phyloP scores from a whole-genome alignment of 2,888 invertebrate genomes.

The Tinea pellionella region DNA sequence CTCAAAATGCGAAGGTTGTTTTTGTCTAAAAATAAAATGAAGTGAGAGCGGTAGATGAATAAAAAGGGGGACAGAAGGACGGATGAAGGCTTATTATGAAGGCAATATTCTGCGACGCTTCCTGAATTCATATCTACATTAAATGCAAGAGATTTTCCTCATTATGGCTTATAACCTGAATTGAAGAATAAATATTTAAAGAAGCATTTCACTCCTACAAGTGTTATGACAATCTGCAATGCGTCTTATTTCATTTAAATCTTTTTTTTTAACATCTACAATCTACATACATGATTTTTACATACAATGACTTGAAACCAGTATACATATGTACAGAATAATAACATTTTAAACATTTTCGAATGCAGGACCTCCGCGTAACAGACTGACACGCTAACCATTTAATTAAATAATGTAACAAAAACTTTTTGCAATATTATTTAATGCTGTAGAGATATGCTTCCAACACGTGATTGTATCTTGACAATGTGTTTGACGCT shows the following conservation, averaged over 20 bases:
- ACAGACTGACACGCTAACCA: no score
- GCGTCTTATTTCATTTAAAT: neutral
- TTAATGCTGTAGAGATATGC: neutral
- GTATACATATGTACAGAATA: no score
- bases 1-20: conserved; percentile 33
- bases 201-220: neutral
- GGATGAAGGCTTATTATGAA: conserved; percentile 45
- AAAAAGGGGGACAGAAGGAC: neutral
- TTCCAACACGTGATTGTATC: neutral
- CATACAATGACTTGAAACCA: no score
- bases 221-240: neutral
- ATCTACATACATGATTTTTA: no score
- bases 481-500: neutral
- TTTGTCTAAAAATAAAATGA: conserved; percentile 50
- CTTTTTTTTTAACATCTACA: no score
- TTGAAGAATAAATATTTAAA: neutral
- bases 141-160: neutral
- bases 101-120: conserved; percentile 47
- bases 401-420: neutral
- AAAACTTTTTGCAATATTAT: neutral
- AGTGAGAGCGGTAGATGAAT: conserved; percentile 23
- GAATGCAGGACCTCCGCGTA: no score
- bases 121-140: conserved; percentile 41
- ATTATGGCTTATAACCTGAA: neutral
- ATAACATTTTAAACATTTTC: no score